Evolutionary conservation across 2,797 vertebrate species (phyloP), one percentile per base, ranked within the genome.

Genomic region (Chelon auratus): DNA sequence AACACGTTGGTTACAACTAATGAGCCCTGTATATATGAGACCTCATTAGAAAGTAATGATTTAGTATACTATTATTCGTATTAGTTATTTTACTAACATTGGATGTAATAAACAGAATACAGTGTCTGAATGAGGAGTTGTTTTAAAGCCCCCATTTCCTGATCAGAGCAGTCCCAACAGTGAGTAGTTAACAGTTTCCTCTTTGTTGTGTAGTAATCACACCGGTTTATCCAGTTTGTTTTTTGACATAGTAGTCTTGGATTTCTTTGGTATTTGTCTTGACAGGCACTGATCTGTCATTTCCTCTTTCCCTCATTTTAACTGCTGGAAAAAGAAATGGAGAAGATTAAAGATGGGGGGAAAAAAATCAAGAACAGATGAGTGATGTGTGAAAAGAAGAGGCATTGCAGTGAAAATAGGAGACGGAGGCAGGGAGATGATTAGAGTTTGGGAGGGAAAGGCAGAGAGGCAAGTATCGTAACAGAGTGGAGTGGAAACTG

Each of bases 361-460:
- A 60, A 18, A 53, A 37, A 57, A 9, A 40, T 24, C 50, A 30
- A 48, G 36, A 55, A 40, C 26, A 60, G 37, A 66, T 52, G 53
- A 64, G 66, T 42, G n/a, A 18, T 50, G 47, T 17, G 37, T 0
- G 11, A 48, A 62, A 56, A 60, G 14, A 53, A 14, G 37, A 20
- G 13, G 62, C 14, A 50, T 62, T 37, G 15, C 42, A 17, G 69
- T 52, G 30, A 58, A 62, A 70, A 3, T 9, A 2, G 56, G 53
- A 69, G 57, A 63, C 9, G 1, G 48, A 57, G 67, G 67, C 60
- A 64, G 67, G 58, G 65, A 42, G 48, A 50, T 62, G 70, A 69
- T 59, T 43, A 53, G 63, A 80, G 42, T 42, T 24, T 17, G 40
- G 39, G 26, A 30, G 54, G 36, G 60, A 20, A 26, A 63, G 70